Evolutionary conservation across 2,797 vertebrate genomes (phyloP), one percentile per base, ranked within the genome.

Genomic region (Meda fulgida): DNA sequence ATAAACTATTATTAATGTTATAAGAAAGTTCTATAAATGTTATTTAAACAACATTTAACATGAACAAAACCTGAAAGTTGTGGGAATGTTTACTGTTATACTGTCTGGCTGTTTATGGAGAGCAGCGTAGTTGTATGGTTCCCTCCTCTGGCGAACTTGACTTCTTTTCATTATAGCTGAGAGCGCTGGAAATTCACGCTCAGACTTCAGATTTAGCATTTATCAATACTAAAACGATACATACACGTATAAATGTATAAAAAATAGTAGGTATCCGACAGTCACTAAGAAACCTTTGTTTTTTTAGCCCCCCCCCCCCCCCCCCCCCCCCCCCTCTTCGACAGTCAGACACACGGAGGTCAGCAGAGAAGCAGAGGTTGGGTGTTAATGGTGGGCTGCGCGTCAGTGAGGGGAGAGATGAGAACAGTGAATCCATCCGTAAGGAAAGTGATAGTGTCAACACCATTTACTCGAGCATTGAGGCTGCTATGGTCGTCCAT

Each of bases 401-500:
- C 5, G 36, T 36, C 5, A 36, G 36, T 36, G 36, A 36, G 66
- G 11, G n/a, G 69, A 53, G 51, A 38, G 36, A 58, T 76, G 78
- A 67, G 70, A 82, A 70, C 36, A 66, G 55, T 67, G 73, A 53
- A 78, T 83, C 14, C 48, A 73, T 51, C 58, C 80, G 72, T 53
- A 29, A 70, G 21, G 48, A 86, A 46, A 85, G 65, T 81, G 83
- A 81, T 70, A 78, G 84, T 80, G 81, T 89, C 73, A 38, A 16
- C 83, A 67, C 58, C 53, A 36, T 63, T 53, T 46, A 55, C 10
- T 55, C 38, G 65, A 75, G 55, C 83, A 65, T 58, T 60, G 43
- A 51, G 71, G 40, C 80, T 89, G 90, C 87, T 76, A 93, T 95
- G 94, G 92, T 94, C 81, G 80, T 90, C 88, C 85, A 90, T 83